Evolutionary conservation across 64 coral and sea anemone genomes (phyloP), one percentile per base, ranked within the genome.

Genomic region (Porites lutea): DNA sequence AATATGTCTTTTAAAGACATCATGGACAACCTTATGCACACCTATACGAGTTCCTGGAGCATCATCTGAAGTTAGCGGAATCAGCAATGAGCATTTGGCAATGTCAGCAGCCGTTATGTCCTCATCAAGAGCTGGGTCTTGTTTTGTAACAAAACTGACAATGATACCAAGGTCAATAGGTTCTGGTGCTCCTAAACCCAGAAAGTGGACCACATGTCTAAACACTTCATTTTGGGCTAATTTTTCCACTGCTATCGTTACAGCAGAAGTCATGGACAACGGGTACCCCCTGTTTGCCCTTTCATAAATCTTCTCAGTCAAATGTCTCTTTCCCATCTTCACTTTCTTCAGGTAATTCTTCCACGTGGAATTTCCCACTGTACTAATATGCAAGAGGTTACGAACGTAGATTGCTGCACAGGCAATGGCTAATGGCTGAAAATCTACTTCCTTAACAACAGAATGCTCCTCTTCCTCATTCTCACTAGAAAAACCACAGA

Each of bases 391-490:
- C 51, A 77, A 7, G 13, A 7, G 13, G n/a, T 52, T n/a, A 15
- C 50, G 8, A 78, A 76, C 73, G 51, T 76, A 76, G 14, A 76
- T 16, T 76, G 73, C 73, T 16, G 73, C 73, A n/a, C 45, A 76
- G 51, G 73, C 52, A 78, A 78, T 78, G 50, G 75, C 75, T n/a
- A 78, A 57, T 22, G 75, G 75, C 50, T 78, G 75, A 51, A 22
- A 27, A 54, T 78, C 52, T 57, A 78, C 54, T n/a, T 49, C 75
- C 0, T 78, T 6, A 10, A 78, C 3, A 13, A 78, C 52, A 11
- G 19, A 12, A 21, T 22, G 75, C 20, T 78, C 75, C 13, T 11
- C 16, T 78, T 78, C 75, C 19, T 78, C 52, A 3, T 78, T n/a
- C 1, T 23, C 75, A 22, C 50, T 10, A 19, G 75, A 58, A 78